These are phyloP conservation scores for Montipora efflorescens DNA, from an alignment of 64 coral and sea anemone species.

Conservation along the genomic window DNA sequence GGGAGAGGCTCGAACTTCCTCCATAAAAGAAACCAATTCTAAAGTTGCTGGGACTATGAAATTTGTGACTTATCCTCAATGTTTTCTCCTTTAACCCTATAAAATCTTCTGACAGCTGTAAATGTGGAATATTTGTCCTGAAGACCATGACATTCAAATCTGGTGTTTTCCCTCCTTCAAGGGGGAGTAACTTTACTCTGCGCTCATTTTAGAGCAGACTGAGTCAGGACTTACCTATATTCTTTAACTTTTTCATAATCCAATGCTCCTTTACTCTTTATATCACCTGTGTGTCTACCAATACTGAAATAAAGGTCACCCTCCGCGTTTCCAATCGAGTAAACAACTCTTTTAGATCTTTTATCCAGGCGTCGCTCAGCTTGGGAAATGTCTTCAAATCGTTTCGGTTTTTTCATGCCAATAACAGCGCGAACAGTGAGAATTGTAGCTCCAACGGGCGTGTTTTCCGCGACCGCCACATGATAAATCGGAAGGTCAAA, in stretches of 20 bases:
- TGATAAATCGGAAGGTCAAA: constrained; percentile 84
- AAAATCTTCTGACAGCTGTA: too few relatives aligned
- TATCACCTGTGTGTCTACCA: constrained; percentile 68
- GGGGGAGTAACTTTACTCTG: background rate
- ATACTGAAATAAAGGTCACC: constrained; percentile 59
- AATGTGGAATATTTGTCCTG: too few relatives aligned
- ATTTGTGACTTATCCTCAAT: too few relatives aligned
- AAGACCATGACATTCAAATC: too few relatives aligned
- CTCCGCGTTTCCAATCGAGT: constrained; percentile 73
- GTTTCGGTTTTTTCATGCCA: constrained; percentile 45
- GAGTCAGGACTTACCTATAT: constrained; percentile 65
- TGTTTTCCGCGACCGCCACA: constrained; percentile 78
- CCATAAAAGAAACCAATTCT: too few relatives aligned
- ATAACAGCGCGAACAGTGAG: constrained; percentile 85
- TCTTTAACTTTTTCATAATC: constrained; percentile 79
- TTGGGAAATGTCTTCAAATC: background rate
- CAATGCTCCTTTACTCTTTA: constrained; percentile 59
- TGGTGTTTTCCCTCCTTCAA: too few relatives aligned
- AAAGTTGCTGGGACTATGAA: too few relatives aligned
- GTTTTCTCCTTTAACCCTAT: too few relatives aligned
- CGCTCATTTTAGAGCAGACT: background rate
- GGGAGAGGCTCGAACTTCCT: too few relatives aligned
- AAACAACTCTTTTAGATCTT: constrained; percentile 64
- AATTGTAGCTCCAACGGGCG: constrained; percentile 76
- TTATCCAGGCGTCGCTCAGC: constrained; percentile 37